phyloP scores from a whole-genome alignment of 1,140 invertebrate genomes.

The Paralvinella palmiformis region DNA sequence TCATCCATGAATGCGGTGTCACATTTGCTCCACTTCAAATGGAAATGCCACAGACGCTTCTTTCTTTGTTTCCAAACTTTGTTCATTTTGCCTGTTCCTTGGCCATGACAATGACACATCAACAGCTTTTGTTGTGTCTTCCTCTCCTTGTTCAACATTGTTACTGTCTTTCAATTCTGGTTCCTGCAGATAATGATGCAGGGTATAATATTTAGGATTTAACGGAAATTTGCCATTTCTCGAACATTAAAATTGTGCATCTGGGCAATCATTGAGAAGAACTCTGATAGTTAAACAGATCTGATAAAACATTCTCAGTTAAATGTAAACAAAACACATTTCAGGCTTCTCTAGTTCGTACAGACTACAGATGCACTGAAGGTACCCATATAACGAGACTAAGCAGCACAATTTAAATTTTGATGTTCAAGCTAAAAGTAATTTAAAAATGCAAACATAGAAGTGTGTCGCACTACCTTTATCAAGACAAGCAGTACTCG shows the following conservation, averaged over 20 bases:
- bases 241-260: background rate
- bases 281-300: background rate
- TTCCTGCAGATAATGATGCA: background rate
- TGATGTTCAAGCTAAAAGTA: too few relatives aligned
- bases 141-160: background rate
- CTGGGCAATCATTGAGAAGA: background rate
- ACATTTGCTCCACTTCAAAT: too few relatives aligned
- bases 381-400: too few relatives aligned
- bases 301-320: background rate
- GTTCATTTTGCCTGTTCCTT: conserved; percentile 21
- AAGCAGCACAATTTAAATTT: too few relatives aligned
- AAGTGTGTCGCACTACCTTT: background rate
- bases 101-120: conserved; percentile 31
- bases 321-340: too few relatives aligned
- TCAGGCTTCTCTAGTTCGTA: too few relatives aligned
- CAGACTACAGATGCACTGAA: too few relatives aligned
- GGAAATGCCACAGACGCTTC: conserved; percentile 7
- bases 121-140: conserved; percentile 19
- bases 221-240: background rate
- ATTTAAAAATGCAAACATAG: background rate
- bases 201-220: background rate
- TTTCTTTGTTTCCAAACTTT: conserved; percentile 5
- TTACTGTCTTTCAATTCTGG: background rate
- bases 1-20: too few relatives aligned
- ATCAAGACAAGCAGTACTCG: background rate